These are phyloP conservation scores for Halocynthia roretzi DNA, from an alignment of 23 tunicate species.

Conservation along the genomic window DNA sequence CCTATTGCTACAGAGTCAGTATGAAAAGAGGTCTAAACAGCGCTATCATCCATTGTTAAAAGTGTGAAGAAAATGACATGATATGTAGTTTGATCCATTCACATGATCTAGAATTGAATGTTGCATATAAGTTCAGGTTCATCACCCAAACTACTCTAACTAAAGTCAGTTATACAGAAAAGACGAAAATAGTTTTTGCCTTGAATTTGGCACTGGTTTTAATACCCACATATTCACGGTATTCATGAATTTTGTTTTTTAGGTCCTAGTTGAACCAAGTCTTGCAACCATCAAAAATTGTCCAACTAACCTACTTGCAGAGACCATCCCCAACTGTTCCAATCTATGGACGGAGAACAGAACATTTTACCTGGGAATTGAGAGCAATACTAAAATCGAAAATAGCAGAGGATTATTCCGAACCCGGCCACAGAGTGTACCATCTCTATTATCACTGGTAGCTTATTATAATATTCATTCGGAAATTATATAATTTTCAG, in stretches of 20 bases:
- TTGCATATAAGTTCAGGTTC: no score
- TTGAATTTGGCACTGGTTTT: neutral
- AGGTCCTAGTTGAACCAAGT: slow-evolving; percentile 35
- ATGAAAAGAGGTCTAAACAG: no score
- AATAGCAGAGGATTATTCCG: neutral
- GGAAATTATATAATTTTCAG: no score
- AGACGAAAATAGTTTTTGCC: no score
- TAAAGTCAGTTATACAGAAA: no score
- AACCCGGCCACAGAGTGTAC: neutral
- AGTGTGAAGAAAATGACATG: no score
- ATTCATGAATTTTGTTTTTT: neutral
- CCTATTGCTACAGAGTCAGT: no score
- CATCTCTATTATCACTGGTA: neutral
- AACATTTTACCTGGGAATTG: slow-evolving; percentile 64
- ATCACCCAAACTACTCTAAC: no score
- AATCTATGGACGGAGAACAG: slow-evolving; percentile 60
- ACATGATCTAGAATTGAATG: no score
- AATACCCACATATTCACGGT: no score
- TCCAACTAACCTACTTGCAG: slow-evolving; percentile 37
- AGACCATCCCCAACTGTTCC: slow-evolving; percentile 39
- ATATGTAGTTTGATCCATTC: no score
- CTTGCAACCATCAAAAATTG: slow-evolving; percentile 62
- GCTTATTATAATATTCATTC: neutral
- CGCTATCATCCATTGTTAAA: no score
- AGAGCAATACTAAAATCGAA: neutral